Conservation (phyloP, 30 jellyfish, hydroid and myxozoan genomes). For the Cassiopea xamachana region DNA sequence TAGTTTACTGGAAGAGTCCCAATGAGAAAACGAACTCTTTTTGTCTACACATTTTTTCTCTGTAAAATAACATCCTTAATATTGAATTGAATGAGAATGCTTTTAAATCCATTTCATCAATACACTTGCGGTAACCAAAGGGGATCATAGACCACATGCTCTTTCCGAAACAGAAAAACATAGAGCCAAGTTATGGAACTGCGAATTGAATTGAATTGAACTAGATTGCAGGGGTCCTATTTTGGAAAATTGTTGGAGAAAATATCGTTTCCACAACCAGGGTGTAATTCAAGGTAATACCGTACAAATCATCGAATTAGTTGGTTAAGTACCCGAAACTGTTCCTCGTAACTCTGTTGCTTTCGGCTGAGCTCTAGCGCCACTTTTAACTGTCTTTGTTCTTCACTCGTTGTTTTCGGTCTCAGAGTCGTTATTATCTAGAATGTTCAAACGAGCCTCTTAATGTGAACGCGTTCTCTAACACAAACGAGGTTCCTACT, state of each 20-base stretch:
- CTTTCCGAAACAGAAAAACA: too few species aligned
- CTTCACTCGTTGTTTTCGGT: conserved; percentile 81
- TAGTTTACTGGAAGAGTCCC: too few species aligned
- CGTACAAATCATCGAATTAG: neutral
- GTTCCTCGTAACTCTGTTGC: conserved; percentile 67
- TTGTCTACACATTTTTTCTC: too few species aligned
- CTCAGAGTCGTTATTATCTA: conserved; percentile 76
- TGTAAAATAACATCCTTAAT: too few species aligned
- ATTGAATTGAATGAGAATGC: too few species aligned
- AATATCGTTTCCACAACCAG: neutral
- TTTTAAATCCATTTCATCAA: too few species aligned
- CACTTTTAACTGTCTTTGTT: conserved; percentile 66
- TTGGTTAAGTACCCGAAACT: conserved; percentile 66
- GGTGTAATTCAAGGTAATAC: neutral
- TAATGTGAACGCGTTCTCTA: neutral
- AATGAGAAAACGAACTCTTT: too few species aligned
- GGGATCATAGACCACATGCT: too few species aligned
- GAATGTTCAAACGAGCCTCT: conserved; percentile 15
- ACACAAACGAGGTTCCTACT: neutral
- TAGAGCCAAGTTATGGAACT: too few species aligned
- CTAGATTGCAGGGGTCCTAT: neutral
- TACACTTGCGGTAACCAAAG: too few species aligned
- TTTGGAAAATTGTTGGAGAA: neutral
- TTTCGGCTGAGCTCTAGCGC: conserved; percentile 85
- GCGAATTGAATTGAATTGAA: too few species aligned